A percentile compares a stretch with the other conserved stretches of the same genome.
These are phyloP conservation scores for Pantala flavescens DNA, from an alignment of 1,140 invertebrate genomes.

Conservation along the genomic window DNA sequence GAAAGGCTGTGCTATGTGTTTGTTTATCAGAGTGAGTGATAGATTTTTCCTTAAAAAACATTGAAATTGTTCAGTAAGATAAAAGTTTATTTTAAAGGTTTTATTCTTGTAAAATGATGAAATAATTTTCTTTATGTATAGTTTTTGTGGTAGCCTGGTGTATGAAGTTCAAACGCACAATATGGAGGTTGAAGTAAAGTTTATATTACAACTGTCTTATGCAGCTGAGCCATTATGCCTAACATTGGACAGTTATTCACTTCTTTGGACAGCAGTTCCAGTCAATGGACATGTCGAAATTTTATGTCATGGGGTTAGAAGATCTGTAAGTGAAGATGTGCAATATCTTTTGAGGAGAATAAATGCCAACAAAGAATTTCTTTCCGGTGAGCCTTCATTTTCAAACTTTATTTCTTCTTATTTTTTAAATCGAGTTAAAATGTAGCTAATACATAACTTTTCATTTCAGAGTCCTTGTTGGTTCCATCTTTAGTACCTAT, in stretches of 20 bases:
- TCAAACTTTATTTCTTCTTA: not conserved
- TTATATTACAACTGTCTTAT: not conserved
- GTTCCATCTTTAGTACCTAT: not conserved
- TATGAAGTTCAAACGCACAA: not conserved
- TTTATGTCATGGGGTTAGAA: not conserved
- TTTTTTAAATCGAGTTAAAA: not conserved
- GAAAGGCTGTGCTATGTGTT: not conserved
- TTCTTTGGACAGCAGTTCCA: not conserved
- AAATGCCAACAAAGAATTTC: not conserved
- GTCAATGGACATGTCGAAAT: not conserved
- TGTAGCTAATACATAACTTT: not conserved
- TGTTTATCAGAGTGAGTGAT: not conserved
- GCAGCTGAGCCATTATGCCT: not conserved
- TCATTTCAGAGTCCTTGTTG: not conserved
- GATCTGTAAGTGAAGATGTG: not conserved
- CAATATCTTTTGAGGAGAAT: not conserved
- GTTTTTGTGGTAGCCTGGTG: not conserved
- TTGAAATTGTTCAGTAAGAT: not conserved
- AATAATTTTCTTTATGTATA: not conserved
- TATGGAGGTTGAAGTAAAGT: not conserved
- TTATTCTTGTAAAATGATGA: not conserved
- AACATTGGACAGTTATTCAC: not conserved
- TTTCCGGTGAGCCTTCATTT: not conserved
- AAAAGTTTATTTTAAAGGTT: not conserved
- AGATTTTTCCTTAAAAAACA: not conserved